Percentiles rank a stretch among this genome's conserved stretches.
These are phyloP conservation scores for Tragelaphus buxtoni DNA, from an alignment of 2,113 vertebrate genomes.

Conservation along the genomic window DNA sequence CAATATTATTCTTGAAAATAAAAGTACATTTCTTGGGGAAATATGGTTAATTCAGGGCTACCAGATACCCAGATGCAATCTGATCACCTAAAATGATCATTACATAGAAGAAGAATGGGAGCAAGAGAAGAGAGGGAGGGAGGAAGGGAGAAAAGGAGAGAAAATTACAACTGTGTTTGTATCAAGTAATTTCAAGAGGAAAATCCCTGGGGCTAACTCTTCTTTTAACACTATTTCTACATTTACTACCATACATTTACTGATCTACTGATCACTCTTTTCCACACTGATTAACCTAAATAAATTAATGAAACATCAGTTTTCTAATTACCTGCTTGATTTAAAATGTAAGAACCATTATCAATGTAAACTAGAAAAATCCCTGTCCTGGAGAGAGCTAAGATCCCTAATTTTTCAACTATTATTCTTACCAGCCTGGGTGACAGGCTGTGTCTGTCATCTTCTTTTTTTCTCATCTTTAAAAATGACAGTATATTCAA, in stretches of 20 bases:
- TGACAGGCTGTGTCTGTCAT: not conserved
- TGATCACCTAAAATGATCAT: not conserved
- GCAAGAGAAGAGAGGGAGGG: not conserved
- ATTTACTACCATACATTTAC: slow-evolving; percentile 26
- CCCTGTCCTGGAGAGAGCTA: not conserved
- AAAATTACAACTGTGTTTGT: slow-evolving; percentile 27
- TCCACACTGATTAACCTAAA: not conserved
- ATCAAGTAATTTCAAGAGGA: slow-evolving; percentile 35
- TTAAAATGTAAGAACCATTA: not conserved
- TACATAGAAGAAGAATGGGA: slow-evolving; percentile 7
- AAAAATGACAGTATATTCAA: not conserved
- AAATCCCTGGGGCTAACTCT: not conserved
- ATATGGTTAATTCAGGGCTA: not conserved
- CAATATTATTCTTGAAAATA: slow-evolving; percentile 4
- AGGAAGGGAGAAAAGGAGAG: not conserved
- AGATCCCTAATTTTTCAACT: not conserved
- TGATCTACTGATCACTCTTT: slow-evolving; percentile 39
- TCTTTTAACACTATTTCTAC: slow-evolving; percentile 15
- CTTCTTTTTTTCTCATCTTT: not conserved
- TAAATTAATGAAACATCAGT: not conserved
- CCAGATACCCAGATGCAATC: not conserved
- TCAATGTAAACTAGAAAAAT: not conserved
- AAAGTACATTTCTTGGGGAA: not conserved
- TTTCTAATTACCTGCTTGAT: slow-evolving; percentile 36
- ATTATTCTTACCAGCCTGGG: not conserved